Base-by-base conservation (phyloP, 2,113 vertebrate genomes). In the Prinia subflava region DNA sequence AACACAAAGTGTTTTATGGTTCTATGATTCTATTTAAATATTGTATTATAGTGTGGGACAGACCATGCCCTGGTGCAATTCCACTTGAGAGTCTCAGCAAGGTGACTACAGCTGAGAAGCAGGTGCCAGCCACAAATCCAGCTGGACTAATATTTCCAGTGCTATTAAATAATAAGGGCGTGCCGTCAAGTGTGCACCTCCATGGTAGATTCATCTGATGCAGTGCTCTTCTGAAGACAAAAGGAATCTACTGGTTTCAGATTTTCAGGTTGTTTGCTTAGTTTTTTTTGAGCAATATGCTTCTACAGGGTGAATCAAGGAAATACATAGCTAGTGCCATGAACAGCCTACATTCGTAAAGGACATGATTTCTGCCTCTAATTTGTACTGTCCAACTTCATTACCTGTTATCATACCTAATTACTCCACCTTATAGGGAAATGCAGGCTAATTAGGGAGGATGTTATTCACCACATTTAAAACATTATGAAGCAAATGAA, bases 401-500 rank as follows among this genome's bases (percentile, higher is more conserved):
- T 97, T 97, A 96, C 96, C 91, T 97, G 60, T 47, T 91, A 96
- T 95, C 88, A 92, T 85, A 94, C 93, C 89, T 97, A 97, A 97
- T 97, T 98, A 97, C 95, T 94, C 91, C 70, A 95, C 97, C 97
- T 98, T 95, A 94, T 92, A 90, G 95, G 85, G 95, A 96, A 94
- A 94, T 39, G 79, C 90, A 31, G 83, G 75, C 95, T 97, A 97
- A 98, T 98, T 97, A 98, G 97, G 92, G 93, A 95, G 87, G 91
- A 97, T 95, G 96, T 96, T 97, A 97, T 96, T 96, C 95, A 94
- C 95, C 87, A 96, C 75, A 88, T 96, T 97, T 96, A 97, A 97
- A 98, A 96, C 91, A 97, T 95, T 96, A 97, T 85, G 90, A 93
- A 97, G 95, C 95, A 97, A 97, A 97, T 97, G 97, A 98, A 98